phyloP scores from a whole-genome alignment of 2,888 invertebrate species.

The Notodonta ziczac region DNA sequence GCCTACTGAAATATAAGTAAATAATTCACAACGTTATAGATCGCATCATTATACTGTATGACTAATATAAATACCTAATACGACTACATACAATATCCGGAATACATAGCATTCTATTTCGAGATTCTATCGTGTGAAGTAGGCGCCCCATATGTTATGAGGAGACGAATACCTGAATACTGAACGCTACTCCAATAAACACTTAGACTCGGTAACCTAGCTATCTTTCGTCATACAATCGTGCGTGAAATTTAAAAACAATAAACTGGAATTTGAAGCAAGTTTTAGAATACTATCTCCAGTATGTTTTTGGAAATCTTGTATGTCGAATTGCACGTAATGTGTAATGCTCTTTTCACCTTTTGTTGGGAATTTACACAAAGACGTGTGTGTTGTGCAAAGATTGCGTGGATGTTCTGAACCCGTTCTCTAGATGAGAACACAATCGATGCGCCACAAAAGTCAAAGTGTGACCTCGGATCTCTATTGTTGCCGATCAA shows the following conservation, averaged over 20 bases:
- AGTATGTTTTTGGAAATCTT: not conserved
- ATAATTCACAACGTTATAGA: constrained; percentile 26
- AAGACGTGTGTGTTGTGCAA: constrained; percentile 8
- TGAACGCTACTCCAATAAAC: constrained; percentile 19
- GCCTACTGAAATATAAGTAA: constrained; percentile 25
- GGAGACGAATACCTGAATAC: constrained; percentile 37
- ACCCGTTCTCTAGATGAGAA: constrained; percentile 57
- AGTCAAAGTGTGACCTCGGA: constrained; percentile 61
- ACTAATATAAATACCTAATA: constrained; percentile 46
- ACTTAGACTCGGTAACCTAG: constrained; percentile 18
- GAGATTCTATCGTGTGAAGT: constrained; percentile 31
- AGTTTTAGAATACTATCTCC: not conserved
- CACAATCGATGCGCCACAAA: constrained; percentile 63
- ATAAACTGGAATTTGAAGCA: not conserved
- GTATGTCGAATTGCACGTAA: no score
- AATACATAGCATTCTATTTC: constrained; percentile 45
- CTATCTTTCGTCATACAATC: constrained; percentile 15
- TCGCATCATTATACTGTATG: constrained; percentile 33
- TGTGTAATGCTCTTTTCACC: not conserved
- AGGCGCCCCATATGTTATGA: constrained; percentile 30
- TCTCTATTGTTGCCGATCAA: constrained; percentile 60
- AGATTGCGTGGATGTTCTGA: constrained; percentile 57
- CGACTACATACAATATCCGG: constrained; percentile 39
- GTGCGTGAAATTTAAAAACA: constrained; percentile 1
- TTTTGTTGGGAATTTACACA: not conserved